Conservation (phyloP, 92 coral and sea anemone species). For the Epizoanthus stellaris region DNA sequence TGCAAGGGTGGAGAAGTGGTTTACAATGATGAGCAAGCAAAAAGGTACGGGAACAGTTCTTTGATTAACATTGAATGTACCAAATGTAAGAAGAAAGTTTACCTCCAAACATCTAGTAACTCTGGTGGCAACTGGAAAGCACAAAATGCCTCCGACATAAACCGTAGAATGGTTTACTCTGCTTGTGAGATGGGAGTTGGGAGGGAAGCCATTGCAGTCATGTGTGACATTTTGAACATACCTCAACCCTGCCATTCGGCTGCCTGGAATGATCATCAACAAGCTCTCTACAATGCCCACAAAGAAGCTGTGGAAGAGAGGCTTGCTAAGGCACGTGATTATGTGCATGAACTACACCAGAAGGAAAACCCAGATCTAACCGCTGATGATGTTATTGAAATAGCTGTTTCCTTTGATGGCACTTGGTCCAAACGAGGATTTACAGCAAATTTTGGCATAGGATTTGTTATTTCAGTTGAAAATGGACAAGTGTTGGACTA, state of each 20-base stretch:
- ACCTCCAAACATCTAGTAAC: conserved; percentile 7
- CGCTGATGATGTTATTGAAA: conserved; percentile 21
- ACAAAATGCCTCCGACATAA: neutral
- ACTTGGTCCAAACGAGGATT: conserved; percentile 57
- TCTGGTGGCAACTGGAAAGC: neutral
- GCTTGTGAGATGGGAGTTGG: conserved; percentile 41
- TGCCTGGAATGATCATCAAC: conserved; percentile 36
- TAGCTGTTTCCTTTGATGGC: conserved; percentile 52
- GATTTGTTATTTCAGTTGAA: conserved; percentile 42
- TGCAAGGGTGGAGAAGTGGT: conserved; percentile 1
- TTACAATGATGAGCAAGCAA: neutral
- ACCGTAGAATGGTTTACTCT: conserved; percentile 42
- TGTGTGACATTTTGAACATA: conserved; percentile 50
- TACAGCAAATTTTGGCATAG: conserved; percentile 40
- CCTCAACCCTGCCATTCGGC: conserved; percentile 36
- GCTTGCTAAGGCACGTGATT: conserved; percentile 8
- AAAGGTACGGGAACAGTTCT: conserved; percentile 8
- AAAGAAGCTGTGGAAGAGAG: conserved; percentile 28
- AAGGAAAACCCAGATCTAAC: conserved; percentile 14
- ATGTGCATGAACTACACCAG: conserved; percentile 9
- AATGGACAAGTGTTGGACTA: conserved; percentile 47
- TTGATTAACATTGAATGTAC: conserved; percentile 1
- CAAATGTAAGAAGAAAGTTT: conserved; percentile 9
- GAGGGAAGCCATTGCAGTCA: conserved; percentile 29
- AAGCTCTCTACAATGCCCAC: conserved; percentile 46